Evolutionary conservation across 2,113 vertebrate species (phyloP).

Genomic region (Camelus dromedarius): DNA sequence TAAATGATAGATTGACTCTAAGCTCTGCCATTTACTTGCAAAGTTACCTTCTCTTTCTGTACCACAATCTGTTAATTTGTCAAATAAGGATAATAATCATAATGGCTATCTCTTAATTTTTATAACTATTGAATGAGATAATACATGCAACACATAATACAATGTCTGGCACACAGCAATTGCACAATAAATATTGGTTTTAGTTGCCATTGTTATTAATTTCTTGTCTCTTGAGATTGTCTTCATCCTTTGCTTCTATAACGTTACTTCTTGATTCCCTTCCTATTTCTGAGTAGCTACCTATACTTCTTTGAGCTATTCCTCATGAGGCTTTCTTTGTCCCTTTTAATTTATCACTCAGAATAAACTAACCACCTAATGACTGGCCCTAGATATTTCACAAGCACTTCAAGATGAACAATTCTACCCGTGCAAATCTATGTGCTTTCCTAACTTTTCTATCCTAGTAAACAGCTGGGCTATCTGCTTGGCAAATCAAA

Average conservation of each 20-base stretch:
- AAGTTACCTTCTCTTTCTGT: background rate
- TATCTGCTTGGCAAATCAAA: background rate
- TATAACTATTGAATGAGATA: background rate
- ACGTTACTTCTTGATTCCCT: background rate
- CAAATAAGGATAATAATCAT: background rate
- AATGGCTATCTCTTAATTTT: background rate
- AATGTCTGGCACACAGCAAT: background rate
- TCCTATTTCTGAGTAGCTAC: background rate
- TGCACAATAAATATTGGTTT: background rate
- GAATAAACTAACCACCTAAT: background rate
- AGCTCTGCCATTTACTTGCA: background rate
- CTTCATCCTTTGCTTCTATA: background rate
- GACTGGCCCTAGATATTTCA: background rate
- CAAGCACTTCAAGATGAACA: background rate
- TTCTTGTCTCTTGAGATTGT: background rate
- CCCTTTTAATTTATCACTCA: background rate
- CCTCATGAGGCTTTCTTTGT: background rate
- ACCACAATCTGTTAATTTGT: background rate
- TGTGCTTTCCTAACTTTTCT: background rate
- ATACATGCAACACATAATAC: background rate
- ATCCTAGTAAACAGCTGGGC: background rate
- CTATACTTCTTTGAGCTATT: background rate
- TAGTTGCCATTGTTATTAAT: background rate
- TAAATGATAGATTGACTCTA: background rate
- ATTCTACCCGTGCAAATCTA: background rate